Base-by-base conservation (phyloP, 2,888 invertebrate species). In the Glyphotaelius pellucidus region DNA sequence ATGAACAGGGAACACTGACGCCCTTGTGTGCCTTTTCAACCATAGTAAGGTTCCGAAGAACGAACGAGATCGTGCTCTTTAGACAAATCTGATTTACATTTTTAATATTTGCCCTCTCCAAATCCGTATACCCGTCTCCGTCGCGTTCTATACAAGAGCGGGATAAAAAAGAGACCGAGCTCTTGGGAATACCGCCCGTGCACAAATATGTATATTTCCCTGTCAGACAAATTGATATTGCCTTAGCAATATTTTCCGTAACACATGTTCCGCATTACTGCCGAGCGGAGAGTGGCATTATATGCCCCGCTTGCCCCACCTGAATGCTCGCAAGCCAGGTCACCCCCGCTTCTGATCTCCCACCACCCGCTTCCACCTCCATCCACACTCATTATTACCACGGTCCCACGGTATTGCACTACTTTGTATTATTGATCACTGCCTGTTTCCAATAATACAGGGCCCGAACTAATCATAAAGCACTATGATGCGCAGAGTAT, bases 221-320 rank as follows among this genome's bases (percentile, higher is more conserved):
- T 91, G 90, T 81, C 92, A 92, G 91, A 93, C 92, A 93, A 93
- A 93, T 93, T 93, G 93, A 93, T 93, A 93, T 93, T 93, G 93
- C 93, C 92, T 90, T 90, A 86, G 92, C 93, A 92, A 93, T 93
- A 93, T 93, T 92, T 93, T 90, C 92, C 92, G 93, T 91, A 93
- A 92, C 93, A 93, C 91, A 93, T 93, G 93, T 92, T 92, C 89
- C 79, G 92, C 90, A 93, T 93, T 92, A 92, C 92, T 79, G 93
- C 79, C 80, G 88, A 84, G 85, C 89, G 89, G 88, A 89, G 92
- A 89, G 80, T 92, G 88, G 80, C 67, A 89, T 90, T 80, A 90
- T 87, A 87, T 79, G 92, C 90, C 80, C 90, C 88, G 14, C 87
- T 52, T 35, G 83, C 83, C 83, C 47, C 85, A 85, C 84, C 90